Evolutionary conservation across 35 echinoderm and acorn worm species (phyloP), one percentile per base, ranked within the genome.

Genomic region (Ophiothrix spiculata): DNA sequence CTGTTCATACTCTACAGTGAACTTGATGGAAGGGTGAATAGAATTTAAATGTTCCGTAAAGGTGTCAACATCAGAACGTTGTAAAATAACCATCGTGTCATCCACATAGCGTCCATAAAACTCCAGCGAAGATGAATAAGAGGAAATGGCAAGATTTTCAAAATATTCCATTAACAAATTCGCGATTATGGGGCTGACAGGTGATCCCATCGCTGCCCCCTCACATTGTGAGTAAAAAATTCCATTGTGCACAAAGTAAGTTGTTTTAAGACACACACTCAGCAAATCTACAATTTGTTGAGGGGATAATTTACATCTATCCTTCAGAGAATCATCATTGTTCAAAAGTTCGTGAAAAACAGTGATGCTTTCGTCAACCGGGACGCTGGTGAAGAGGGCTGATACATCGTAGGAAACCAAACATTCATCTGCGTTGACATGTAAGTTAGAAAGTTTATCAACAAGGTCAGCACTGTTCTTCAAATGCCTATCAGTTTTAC

Each of bases 81-180:
- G 17, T 15, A 69, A 28, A 69, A 69, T 69, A 6, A n/a, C 60
- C 60, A 69, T 69, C 6, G 60, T 69, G 23, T 69, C 60, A n/a
- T 69, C 60, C 17, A 69, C 60, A 69, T 69, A 69, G 25, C 60
- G 60, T 25, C 60, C 60, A 69, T 69, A 69, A 25, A 69, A 69
- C 60, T 12, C 25, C 16, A 25, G 60, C 3, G 60, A 2, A 6
- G 60, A 12, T 1, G 60, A 28, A 28, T 25, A 69, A 12, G 60
- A 69, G 17, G 60, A 69, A n/a, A 69, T 15, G 3, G 60, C 60
- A 10, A 69, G 25, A 2, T 10, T 2, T 69, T 86, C 74, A 37
- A 77, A 86, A 39, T 75, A 0, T 34, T 86, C 69, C 84, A 77
- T 37, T 34, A 84, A 39, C 16, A 76, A 36, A 37, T 76, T 86